Evolutionary conservation across 2,797 vertebrate species (phyloP), one percentile per base, ranked within the genome.

Genomic region (Bradypus variegatus): DNA sequence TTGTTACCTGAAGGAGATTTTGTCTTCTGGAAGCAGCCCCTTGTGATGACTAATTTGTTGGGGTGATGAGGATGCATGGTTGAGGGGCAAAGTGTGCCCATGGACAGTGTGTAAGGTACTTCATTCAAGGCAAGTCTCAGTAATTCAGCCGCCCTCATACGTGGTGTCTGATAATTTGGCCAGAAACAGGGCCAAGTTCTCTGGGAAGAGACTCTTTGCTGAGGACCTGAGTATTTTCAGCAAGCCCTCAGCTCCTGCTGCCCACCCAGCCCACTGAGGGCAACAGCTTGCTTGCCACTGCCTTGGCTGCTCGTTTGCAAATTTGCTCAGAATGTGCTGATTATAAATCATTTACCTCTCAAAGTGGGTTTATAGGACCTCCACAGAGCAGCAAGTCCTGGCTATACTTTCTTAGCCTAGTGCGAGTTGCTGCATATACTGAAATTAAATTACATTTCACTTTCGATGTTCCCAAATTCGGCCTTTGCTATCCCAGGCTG

Each of bases 381-480:
- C 75, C n/a, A 48, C 65, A 41, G 21, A 77, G 89, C 62, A 41
- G n/a, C 55, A 1, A 36, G 48, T 60, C 31, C 62, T 65, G 45
- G 33, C 88, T 36, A 19, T 25, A 23, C n/a, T 88, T 90, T 79
- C 65, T 38, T 80, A 78, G 25, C 88, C 60, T 69, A 31, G 27
- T 92, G 76, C 76, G 27, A 76, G 79, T 87, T 62, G 84, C 64
- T 91, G n/a, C 25, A 48, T 45, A 50, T 36, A 58, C 64, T 50
- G 15, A 83, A 94, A 80, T 93, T 65, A 64, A 92, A 80, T 91
- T 62, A 53, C 27, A 78, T 67, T 84, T 94, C 31, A 50, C 77
- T 48, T 82, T 70, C 48, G 3, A 0, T 16, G 19, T 78, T 86
- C 80, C 73, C 69, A 41, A n/a, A 48, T 45, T 81, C 45, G 38